Conservation (phyloP, 92 coral and sea anemone species). For the Meandrina meandrites region DNA sequence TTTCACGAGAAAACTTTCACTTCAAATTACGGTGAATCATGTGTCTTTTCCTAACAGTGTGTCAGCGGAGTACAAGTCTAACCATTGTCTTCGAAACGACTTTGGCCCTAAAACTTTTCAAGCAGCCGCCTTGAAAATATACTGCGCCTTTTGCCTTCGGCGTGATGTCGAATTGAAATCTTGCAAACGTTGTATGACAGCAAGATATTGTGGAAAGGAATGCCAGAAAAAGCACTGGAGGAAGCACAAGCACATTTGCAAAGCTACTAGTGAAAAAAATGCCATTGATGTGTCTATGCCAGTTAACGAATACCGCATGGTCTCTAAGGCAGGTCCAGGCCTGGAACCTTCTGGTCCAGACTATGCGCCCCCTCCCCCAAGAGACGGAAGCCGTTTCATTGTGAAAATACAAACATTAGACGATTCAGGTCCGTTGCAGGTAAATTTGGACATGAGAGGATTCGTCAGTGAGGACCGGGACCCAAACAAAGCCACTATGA, state of each 20-base stretch:
- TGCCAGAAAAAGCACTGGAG: slow-evolving; percentile 37
- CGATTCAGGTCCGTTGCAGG: not conserved
- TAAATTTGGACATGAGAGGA: not conserved
- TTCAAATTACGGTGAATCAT: no score
- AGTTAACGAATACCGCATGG: not conserved
- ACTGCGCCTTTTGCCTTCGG: slow-evolving; percentile 19
- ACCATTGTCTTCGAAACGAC: slow-evolving; percentile 3
- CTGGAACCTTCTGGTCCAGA: slow-evolving; percentile 32
- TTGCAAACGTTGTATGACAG: slow-evolving; percentile 3
- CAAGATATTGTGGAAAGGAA: slow-evolving; percentile 28
- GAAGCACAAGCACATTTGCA: slow-evolving; percentile 35
- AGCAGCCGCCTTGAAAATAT: not conserved
- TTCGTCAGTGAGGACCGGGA: slow-evolving; percentile 8
- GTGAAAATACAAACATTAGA: slow-evolving; percentile 45
- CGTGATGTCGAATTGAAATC: not conserved
- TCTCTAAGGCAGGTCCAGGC: slow-evolving; percentile 5
- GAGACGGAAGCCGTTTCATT: slow-evolving; percentile 39
- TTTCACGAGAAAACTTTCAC: not conserved
- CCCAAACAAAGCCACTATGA: not conserved
- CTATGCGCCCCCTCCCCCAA: slow-evolving; percentile 22
- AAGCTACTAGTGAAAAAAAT: slow-evolving; percentile 14
- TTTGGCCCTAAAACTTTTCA: not conserved
- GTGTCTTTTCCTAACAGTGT: not conserved
- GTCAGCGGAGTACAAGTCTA: not conserved
- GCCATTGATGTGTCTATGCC: slow-evolving; percentile 1